Evolutionary conservation across 2,888 invertebrate species (phyloP).

Genomic region (Xestia sexstrigata): DNA sequence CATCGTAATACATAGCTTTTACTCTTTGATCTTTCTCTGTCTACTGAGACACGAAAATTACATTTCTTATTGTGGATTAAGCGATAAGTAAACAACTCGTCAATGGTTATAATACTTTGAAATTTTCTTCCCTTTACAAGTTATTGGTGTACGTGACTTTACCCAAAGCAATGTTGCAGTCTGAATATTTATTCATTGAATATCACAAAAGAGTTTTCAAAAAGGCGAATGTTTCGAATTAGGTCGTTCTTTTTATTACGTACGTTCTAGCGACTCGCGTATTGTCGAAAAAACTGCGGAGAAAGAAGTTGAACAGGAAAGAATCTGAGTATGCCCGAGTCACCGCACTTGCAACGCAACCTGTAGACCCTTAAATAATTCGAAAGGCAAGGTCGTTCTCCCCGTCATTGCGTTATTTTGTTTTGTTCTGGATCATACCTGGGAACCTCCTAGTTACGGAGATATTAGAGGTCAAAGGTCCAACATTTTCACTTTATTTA

Average conservation of each 20-base stretch:
- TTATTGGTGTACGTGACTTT: constrained; percentile 34
- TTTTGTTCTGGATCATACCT: no score
- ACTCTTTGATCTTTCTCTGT: neutral
- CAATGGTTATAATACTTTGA: constrained; percentile 3
- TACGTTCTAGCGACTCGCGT: neutral
- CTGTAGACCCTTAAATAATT: no score
- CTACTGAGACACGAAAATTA: constrained; percentile 4
- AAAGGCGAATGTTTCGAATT: constrained; percentile 5
- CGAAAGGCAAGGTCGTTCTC: no score
- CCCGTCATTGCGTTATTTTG: no score
- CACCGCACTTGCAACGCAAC: no score
- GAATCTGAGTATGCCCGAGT: neutral
- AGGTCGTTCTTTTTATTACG: neutral
- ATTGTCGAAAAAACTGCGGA: neutral
- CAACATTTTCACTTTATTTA: no score
- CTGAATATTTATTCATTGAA: constrained; percentile 1
- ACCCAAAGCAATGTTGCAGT: neutral
- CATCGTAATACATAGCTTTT: neutral
- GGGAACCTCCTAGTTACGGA: no score
- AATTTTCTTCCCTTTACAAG: neutral
- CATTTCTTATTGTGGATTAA: neutral
- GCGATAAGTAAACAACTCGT: neutral
- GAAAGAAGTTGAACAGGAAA: neutral
- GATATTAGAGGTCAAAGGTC: no score
- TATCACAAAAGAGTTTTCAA: constrained; percentile 1